Evolutionary conservation across 2,797 vertebrate species (phyloP), one percentile per base, ranked within the genome.

Genomic region (Austrolebias charrua): DNA sequence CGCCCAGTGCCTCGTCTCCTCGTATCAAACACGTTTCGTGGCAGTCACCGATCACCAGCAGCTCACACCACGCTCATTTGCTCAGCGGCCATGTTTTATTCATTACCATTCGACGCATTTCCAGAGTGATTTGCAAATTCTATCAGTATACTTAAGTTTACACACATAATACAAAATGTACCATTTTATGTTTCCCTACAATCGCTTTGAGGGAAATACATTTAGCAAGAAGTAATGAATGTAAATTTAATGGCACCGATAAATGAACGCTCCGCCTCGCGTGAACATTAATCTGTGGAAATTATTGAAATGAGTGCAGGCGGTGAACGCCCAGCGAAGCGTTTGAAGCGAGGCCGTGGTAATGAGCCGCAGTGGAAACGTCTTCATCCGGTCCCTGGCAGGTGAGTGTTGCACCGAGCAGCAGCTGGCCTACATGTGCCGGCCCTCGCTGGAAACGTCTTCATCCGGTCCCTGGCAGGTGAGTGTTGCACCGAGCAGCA

Each of bases 341-440:
- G 31, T 64, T 54, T 66, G 51, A 68, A 56, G 51, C 5, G 13
- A 60, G 11, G 58, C 5, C 3, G 12, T 31, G 50, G 12, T 64
- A 68, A 81, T 59, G 54, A 77, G 56, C 14, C 48, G 57, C 29
- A 28, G 56, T 38, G 40, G 52, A 65, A 72, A 75, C 55, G 28
- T 81, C 55, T 80, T 83, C 67, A 72, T 75, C 68, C 40, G 67
- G 31, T 69, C 77, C 80, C 86, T 87, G 87, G 80, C 91, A 91
- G 87, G 88, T 90, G 86, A 88, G 76, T 73, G 81, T 66, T 73
- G 90, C 92, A 66, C 63, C 15, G 72, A 72, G 82, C 69, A 84
- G 73, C 90, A 90, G 89, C 90, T 91, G 90, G 78, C 60, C 66
- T 86, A 88, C 87, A 88, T 90, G 89, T 88, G 91, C n/a, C n/a